Evolutionary conservation across 2,797 vertebrate genomes (phyloP), one percentile per base, ranked within the genome.

Genomic region (Meriones psammophilus): DNA sequence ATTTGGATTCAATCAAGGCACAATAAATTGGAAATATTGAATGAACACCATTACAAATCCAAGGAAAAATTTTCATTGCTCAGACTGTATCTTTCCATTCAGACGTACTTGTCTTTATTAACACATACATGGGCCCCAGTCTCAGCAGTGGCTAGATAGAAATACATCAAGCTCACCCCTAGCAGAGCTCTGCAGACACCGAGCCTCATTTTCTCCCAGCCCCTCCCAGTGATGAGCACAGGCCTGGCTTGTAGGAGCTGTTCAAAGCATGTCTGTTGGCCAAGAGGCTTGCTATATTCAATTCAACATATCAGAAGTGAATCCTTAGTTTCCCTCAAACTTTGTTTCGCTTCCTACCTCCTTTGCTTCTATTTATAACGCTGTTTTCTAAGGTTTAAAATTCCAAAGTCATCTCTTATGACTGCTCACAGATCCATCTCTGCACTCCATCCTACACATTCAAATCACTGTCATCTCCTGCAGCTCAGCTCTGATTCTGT

Each of bases 371-470:
- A 97, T 96, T 96, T 96, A 97, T 94, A 96, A 71, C 69, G 54
- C 68, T 95, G 93, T 92, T 97, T 96, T 92, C 96, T 83, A 33
- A 85, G 79, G 78, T 77, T 96, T 76, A 71, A 97, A 96, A 92
- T 64, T 30, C 89, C 81, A 4, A 86, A 96, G 94, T 94, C 96
- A 96, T 96, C 92, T 76, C 77, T 39, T 3, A 56, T 96, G 97
- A 97, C 94, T 97, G 96, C 92, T 95, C 8, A 0, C 0, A 8
- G 90, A 95, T 86, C 85, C 64, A 36, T 74, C 77, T 83, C 80
- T 78, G 80, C 92, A n/a, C 69, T 83, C 60, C 62, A 0, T 86
- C 97, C 97, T 80, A 96, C 97, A 71, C 8, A 3, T 28, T 73
- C 54, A 88, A 95, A 93, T 95, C 88, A 69, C 96, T 94, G 93